Base-by-base conservation (phyloP, 2,888 invertebrate genomes). In the Cheilosia grossa region DNA sequence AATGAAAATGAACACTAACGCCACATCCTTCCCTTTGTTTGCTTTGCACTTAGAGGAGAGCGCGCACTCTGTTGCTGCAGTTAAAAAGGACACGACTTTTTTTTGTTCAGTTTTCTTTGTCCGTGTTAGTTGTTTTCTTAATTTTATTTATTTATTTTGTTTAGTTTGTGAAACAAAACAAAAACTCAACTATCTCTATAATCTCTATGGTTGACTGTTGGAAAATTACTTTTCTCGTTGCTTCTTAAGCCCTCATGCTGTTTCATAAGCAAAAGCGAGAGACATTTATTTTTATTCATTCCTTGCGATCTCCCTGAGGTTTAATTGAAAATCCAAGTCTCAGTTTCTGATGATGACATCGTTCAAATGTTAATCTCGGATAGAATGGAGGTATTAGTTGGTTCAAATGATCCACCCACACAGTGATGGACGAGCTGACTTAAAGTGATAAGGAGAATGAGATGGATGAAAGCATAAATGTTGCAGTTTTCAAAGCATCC, bases 291-390 rank as follows among this genome's bases (percentile, higher is more conserved):
- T n/a, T 13, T 47, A 9, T 51, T 47, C 56, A 13, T 33, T 47
- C 63, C n/a, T 63, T 42, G 33, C 6, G 59, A 53, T 47, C 30
- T 58, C 72, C 37, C 40, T 40, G 44, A 64, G 75, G 70, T 70
- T 58, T 82, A 82, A 82, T 82, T 77, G 77, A 58, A 58, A 81
- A 64, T 59, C 49, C 58, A 37, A 30, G 61, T 74, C 77, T 78
- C 72, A 66, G 70, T 59, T 69, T 73, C 63, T 79, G 79, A 79
- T 63, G 79, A 83, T 73, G 82, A 83, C 79, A 79, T 83, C 79
- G 79, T 79, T 79, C 67, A 83, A 79, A 79, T 83, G 63, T 69
- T 83, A 74, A 63, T 49, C 73, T 78, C 33, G 54, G 67, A n/a
- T 61, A 2, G 27, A 13, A 37, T 37, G 13, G 10, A 6, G 77